Evolutionary conservation across 2,113 vertebrate genomes (phyloP), one percentile per base, ranked within the genome.

Genomic region (Climacteris rufus): DNA sequence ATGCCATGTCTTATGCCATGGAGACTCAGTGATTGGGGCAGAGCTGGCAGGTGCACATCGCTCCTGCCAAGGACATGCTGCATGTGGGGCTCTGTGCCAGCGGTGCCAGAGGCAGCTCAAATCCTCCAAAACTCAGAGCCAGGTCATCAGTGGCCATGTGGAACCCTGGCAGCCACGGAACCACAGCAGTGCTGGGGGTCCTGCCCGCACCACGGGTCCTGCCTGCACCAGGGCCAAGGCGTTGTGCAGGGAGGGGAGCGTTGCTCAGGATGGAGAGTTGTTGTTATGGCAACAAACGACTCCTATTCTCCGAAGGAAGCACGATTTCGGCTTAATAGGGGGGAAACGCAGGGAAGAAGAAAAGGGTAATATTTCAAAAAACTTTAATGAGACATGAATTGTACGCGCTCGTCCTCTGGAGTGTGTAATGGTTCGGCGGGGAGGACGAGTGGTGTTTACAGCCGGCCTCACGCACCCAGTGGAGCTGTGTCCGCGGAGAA

Each of bases 241-340:
- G 23, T 15, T 77, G 63, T 63, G 35, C 64, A 10, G 89, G n/a
- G 83, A 70, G 77, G 52, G 64, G 90, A 87, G 80, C 59, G 3
- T 54, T 42, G 45, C 89, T 63, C 81, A 30, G 96, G 91, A 92
- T 53, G 88, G 65, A 77, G 42, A 78, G 76, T 82, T 89, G 97
- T 98, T 97, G 98, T 97, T 97, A 98, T 98, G 98, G 98, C 61
- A 98, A 98, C 98, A 94, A 93, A 98, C 95, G 87, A 88, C 96
- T 97, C 23, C 52, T 91, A 42, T 50, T 96, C 97, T 96, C 96
- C 13, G 11, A 92, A 96, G 97, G 78, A 96, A 87, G 75, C 91
- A 68, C 45, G n/a, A 77, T 72, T 92, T 93, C 22, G 11, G 78
- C 84, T 69, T 82, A 97, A 97, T 85, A 80, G 83, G 80, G 85